Base-by-base conservation (phyloP, 37 sponge, comb jelly and placozoan species). In the Ianthella basta region DNA sequence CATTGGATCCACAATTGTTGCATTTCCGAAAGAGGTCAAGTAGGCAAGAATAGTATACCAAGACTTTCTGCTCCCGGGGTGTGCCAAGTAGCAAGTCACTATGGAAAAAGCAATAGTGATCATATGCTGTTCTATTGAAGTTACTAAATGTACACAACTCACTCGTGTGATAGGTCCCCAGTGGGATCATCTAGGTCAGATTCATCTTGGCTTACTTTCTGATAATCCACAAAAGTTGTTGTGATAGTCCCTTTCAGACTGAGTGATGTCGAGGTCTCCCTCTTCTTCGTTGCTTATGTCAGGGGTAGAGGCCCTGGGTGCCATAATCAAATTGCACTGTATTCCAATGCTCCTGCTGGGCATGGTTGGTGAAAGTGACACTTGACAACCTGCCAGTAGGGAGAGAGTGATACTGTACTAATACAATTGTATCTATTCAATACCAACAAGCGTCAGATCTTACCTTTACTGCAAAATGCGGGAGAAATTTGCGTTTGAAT, bases 341-440 rank as follows among this genome's bases (percentile, higher is more conserved):
- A 57, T 57, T 57, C 59, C 59, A 57, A 57, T 18, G 18, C 59
- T 57, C 59, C 59, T 57, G 59, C 18, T 57, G 59, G 59, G 59
- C 59, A 57, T 57, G 59, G 18, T 20, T 57, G 59, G 18, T 57
- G 59, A 18, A 57, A 15, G 59, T 57, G 59, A 57, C 18, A 57
- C 59, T 57, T 57, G 59, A 57, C 59, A 57, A 57, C 59, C 59
- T 57, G 59, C 59, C 59, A 57, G 59, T 57, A 57, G 59, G 59
- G 59, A 57, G 18, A 57, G 59, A 57, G 18, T 57, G 59, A 57
- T 57, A 57, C 18, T 57, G 18, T 18, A 57, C 59, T 57, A 57
- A 57, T 57, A 57, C 18, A 57, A 15, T 20, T 57, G 18, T 18
- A 57, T 57, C 18, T 20, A 57, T 57, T 15, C 18, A 18, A 15